Base-by-base conservation (phyloP, 2,797 vertebrate species). In the Labroides dimidiatus region DNA sequence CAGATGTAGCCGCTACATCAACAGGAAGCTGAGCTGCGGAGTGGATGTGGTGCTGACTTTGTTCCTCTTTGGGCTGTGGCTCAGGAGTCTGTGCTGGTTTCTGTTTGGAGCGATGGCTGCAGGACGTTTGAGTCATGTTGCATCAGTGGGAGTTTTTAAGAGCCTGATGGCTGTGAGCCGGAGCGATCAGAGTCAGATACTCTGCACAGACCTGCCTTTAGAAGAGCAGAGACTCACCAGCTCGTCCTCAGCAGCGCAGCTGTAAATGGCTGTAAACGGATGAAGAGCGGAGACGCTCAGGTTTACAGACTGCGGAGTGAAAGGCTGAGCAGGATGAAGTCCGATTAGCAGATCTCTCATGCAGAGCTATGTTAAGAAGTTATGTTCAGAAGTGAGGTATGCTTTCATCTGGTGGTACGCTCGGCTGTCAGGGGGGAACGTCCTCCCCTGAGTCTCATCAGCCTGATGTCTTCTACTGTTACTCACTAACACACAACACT, bases 351-450 rank as follows among this genome's bases (percentile, higher is more conserved):
- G 57, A 69, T 77, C 65, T 59, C 57, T 76, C 50, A 37, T 68
- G 60, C 49, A 42, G 70, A 80, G 37, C 64, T 11, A 44, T 58
- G 77, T 67, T 60, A 51, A 47, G 45, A 47, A 21, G 19, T 11
- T 11, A 39, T 57, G 77, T 67, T 64, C 48, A 48, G 44, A 47
- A 47, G 44, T 20, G 44, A 65, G 75, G 63, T 64, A 57, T 61
- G 64, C 64, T 75, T 80, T 82, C 64, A 70, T 80, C 57, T 72
- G 6, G 48, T 10, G 65, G 50, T 68, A 16, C 14, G 57, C 47
- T 64, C 15, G 6, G 30, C 75, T 53, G 64, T 50, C 54, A 24
- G 48, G 0, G 59, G 59, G 43, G 57, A 17, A 42, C 49, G 16
- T 66, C 72, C 13, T 62, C 59, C 61, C 69, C 33, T 44, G 69